phyloP scores from a whole-genome alignment of 2,113 vertebrate species.

The Gambusia affinis region DNA sequence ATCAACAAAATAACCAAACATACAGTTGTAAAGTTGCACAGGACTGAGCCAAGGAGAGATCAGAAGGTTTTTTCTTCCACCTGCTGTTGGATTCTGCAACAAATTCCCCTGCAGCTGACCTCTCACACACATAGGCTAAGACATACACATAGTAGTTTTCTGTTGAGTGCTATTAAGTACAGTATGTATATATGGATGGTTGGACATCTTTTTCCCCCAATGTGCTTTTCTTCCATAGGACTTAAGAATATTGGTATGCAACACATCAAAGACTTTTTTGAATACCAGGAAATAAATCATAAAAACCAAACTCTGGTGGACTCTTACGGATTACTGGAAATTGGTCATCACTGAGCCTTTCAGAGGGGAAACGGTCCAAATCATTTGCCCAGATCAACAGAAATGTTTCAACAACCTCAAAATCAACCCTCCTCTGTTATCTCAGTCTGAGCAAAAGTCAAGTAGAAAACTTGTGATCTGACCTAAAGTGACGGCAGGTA shows the following conservation, averaged over 20 bases:
- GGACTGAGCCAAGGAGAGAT: too few relatives aligned
- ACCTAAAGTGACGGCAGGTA: background rate
- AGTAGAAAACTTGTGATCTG: background rate
- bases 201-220: too few relatives aligned
- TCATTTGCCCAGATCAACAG: background rate
- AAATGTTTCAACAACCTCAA: background rate
- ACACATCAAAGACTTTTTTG: background rate
- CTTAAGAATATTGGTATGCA: background rate
- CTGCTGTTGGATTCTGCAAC: too few relatives aligned
- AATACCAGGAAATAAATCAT: background rate
- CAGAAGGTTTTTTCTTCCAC: too few relatives aligned
- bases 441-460: background rate
- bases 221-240: background rate
- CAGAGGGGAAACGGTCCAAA: background rate
- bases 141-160: too few relatives aligned
- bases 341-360: background rate
- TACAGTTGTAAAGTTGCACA: background rate
- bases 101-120: too few relatives aligned
- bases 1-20: background rate
- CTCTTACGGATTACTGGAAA: background rate
- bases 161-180: too few relatives aligned
- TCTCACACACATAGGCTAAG: too few relatives aligned
- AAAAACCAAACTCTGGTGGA: background rate
- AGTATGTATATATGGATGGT: too few relatives aligned
- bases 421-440: background rate